Percentiles rank a stretch among this genome's conserved stretches.
Conservation (phyloP, 1,140 invertebrate genomes). For the Samia ricini region DNA sequence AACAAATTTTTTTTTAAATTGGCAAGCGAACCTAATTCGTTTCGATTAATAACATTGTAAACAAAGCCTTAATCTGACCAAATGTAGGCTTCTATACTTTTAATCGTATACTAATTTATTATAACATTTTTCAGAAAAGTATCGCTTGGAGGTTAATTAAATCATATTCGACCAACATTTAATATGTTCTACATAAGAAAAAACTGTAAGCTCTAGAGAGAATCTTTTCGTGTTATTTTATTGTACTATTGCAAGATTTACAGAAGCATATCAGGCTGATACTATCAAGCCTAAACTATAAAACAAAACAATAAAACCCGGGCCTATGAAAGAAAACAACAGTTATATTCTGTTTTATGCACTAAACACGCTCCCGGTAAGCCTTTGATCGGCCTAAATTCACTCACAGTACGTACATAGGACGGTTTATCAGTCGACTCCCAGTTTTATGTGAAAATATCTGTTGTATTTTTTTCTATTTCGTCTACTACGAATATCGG, state of each 20-base stretch:
- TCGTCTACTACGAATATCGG: neutral
- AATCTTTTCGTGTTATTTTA: neutral
- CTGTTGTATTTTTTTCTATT: neutral
- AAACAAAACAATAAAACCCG: neutral
- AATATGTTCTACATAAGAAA: neutral
- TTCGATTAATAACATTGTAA: no score
- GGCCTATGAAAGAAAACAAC: neutral
- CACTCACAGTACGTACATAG: neutral
- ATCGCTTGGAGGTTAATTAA: no score
- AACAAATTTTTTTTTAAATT: no score
- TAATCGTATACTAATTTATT: no score
- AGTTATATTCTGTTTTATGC: neutral
- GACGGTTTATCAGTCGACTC: neutral
- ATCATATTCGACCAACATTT: no score
- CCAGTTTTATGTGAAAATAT: neutral
- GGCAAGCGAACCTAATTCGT: no score
- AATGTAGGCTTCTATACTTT: no score
- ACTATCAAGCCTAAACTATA: neutral
- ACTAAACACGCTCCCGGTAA: neutral
- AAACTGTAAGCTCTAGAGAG: neutral
- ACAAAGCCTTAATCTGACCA: no score
- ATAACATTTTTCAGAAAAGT: no score
- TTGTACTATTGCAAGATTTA: neutral
- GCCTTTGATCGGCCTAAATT: neutral
- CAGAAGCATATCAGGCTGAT: neutral